These are phyloP conservation scores for Tupiocoris notatus DNA, from an alignment of 2,888 invertebrate genomes.

Conservation along the genomic window DNA sequence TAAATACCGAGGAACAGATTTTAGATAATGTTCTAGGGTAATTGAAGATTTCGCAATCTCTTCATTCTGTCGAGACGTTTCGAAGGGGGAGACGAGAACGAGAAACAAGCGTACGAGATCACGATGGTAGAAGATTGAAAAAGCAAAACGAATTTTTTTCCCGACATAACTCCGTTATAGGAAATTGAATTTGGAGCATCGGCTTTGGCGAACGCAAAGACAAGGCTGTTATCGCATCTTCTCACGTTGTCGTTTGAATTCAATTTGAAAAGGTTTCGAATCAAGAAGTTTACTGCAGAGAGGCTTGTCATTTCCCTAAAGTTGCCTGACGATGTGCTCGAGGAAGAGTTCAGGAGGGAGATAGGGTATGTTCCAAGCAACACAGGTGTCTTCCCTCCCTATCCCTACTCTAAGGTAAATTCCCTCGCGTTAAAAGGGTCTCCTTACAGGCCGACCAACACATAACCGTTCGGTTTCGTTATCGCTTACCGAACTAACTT, in stretches of 20 bases:
- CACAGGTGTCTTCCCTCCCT: neutral
- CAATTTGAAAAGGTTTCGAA: neutral
- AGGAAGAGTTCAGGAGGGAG: neutral
- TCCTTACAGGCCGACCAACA: neutral
- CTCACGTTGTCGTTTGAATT: neutral
- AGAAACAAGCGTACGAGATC: neutral
- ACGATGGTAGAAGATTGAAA: neutral
- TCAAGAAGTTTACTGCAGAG: neutral
- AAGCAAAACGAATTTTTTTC: no score
- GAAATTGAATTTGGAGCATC: neutral
- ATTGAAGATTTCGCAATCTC: no score
- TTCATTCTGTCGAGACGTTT: neutral
- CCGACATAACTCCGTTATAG: neutral
- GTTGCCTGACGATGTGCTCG: neutral
- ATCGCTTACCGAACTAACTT: conserved; percentile 9
- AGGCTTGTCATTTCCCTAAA: neutral
- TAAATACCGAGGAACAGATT: no score
- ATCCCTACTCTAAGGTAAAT: neutral
- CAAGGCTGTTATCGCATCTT: neutral
- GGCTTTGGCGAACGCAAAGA: neutral
- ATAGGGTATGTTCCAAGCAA: neutral
- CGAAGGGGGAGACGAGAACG: neutral
- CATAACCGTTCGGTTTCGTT: neutral
- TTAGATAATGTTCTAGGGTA: no score
- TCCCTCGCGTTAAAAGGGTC: neutral